Conservation (phyloP, 1,140 invertebrate species). For the Andrena cerasifolii region DNA sequence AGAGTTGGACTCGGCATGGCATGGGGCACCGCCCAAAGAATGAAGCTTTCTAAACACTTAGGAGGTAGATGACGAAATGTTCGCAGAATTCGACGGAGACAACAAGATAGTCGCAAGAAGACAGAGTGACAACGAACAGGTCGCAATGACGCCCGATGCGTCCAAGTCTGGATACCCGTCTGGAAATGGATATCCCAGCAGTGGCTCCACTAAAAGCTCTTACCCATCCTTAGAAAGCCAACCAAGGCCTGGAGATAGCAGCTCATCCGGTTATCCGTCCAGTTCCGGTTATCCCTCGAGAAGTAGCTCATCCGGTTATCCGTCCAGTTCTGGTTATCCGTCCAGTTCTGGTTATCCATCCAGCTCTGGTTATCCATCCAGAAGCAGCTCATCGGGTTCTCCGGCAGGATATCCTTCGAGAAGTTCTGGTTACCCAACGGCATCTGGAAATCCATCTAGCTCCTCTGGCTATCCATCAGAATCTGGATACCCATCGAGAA, state of each 20-base stretch:
- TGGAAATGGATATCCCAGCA: slow-evolving; percentile 46
- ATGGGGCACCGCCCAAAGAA: neutral
- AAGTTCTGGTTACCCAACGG: slow-evolving; percentile 51
- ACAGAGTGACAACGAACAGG: slow-evolving; percentile 27
- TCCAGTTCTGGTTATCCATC: slow-evolving; percentile 46
- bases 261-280: slow-evolving; percentile 58
- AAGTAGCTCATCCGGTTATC: slow-evolving; percentile 27
- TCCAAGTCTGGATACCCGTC: slow-evolving; percentile 34
- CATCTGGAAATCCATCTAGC: slow-evolving; percentile 26
- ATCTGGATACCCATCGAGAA: slow-evolving; percentile 56
- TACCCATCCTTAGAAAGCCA: slow-evolving; percentile 22
- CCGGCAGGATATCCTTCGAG: slow-evolving; percentile 53
- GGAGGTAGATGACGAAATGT: slow-evolving; percentile 73
- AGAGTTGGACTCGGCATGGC: slow-evolving; percentile 65
- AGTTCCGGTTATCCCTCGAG: slow-evolving; percentile 52
- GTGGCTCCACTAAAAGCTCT: slow-evolving; percentile 15
- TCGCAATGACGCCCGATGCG: neutral
- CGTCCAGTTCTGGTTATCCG: slow-evolving; percentile 48
- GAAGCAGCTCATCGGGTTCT: slow-evolving; percentile 29
- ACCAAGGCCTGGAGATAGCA: slow-evolving; percentile 24
- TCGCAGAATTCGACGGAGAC: slow-evolving; percentile 73
- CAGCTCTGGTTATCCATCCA: slow-evolving; percentile 41
- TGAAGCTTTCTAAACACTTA: slow-evolving; percentile 24
- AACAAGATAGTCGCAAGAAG: slow-evolving; percentile 48
- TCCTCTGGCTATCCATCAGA: slow-evolving; percentile 59